Conservation (phyloP, 2,888 invertebrate species). For the Tetheella fluctuosa region DNA sequence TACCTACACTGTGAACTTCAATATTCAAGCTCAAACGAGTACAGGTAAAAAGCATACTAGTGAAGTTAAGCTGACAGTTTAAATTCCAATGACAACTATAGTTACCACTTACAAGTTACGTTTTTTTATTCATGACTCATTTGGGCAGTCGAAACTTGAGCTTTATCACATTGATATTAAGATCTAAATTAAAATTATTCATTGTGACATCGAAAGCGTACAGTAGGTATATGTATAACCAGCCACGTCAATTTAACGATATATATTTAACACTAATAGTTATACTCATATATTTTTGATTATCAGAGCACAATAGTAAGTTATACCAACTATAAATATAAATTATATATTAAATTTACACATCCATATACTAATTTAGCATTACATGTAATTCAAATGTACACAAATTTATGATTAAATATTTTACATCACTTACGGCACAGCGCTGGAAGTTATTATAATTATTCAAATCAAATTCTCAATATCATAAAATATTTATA, state of each 20-base stretch:
- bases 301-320: background rate
- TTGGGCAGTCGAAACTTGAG: slow-evolving; percentile 18
- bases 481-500: slow-evolving; percentile 24
- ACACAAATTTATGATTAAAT: slow-evolving; percentile 34
- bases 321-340: slow-evolving; percentile 24
- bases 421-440: slow-evolving; percentile 37
- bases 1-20: background rate
- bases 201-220: slow-evolving; percentile 13
- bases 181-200: slow-evolving; percentile 16
- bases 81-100: background rate
- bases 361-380: slow-evolving; percentile 26
- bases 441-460: slow-evolving; percentile 40
- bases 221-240: slow-evolving; percentile 1
- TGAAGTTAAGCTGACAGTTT: background rate
- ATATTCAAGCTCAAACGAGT: slow-evolving; percentile 1
- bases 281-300: slow-evolving; percentile 6
- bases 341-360: slow-evolving; percentile 27
- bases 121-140: background rate
- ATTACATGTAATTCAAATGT: slow-evolving; percentile 26
- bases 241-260: slow-evolving; percentile 3
- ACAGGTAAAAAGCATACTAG: slow-evolving; percentile 1
- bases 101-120: background rate
- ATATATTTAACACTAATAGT: slow-evolving; percentile 3
- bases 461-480: slow-evolving; percentile 23
- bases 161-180: slow-evolving; percentile 20